These are phyloP conservation scores for Aphelenchoides avenae DNA, from an alignment of 1,140 invertebrate species.

Conservation along the genomic window DNA sequence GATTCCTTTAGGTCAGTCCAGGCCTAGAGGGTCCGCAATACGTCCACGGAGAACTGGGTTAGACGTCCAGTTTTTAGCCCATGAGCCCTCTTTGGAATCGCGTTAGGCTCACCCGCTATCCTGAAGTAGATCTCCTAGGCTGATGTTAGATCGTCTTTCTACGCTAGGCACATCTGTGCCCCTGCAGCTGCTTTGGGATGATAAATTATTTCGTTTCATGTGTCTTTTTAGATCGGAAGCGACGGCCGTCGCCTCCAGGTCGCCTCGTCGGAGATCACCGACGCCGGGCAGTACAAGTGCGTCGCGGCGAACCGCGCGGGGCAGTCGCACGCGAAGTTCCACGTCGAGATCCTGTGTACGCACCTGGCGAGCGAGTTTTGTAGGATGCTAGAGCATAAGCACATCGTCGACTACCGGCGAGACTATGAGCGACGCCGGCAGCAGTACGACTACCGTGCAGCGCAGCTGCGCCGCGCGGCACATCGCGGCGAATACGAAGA, in stretches of 20 bases:
- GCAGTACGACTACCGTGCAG: slow-evolving; percentile 1
- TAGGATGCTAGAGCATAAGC: slow-evolving; percentile 44
- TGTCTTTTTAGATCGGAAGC: slow-evolving; percentile 44
- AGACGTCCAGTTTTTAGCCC: too few relatives aligned
- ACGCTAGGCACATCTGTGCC: too few relatives aligned
- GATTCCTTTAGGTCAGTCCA: too few relatives aligned
- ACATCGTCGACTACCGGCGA: slow-evolving; percentile 27
- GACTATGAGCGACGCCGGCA: slow-evolving; percentile 31
- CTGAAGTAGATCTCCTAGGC: too few relatives aligned
- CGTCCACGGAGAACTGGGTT: too few relatives aligned
- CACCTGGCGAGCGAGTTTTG: slow-evolving; percentile 41
- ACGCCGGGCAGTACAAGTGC: slow-evolving; percentile 52
- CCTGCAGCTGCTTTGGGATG: too few relatives aligned
- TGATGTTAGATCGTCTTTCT: too few relatives aligned
- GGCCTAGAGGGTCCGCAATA: too few relatives aligned
- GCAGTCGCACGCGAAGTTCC: slow-evolving; percentile 49
- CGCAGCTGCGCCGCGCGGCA: slow-evolving; percentile 5
- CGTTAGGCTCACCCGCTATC: too few relatives aligned
- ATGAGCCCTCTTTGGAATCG: too few relatives aligned
- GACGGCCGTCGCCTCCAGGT: slow-evolving; percentile 46
- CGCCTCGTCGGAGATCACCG: slow-evolving; percentile 13
- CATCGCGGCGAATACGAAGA: slow-evolving; percentile 1
- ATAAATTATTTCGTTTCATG: too few relatives aligned
- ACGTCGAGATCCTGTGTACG: slow-evolving; percentile 56
- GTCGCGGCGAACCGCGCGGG: slow-evolving; percentile 54